Evolutionary conservation across 2,888 invertebrate species (phyloP).

Genomic region (Pseudococcus jackbeardsleyi): DNA sequence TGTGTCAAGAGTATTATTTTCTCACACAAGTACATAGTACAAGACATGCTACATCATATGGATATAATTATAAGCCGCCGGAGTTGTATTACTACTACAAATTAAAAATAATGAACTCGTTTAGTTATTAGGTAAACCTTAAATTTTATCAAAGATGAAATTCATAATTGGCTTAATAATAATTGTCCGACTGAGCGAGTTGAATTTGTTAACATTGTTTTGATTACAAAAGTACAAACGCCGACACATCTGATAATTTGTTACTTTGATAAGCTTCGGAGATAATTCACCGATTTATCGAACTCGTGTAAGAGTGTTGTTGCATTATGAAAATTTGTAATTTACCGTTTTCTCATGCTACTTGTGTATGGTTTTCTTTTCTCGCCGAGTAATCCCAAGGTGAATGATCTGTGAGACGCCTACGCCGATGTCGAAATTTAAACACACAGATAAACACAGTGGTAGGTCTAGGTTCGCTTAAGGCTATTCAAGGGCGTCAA

Average conservation of each 20-base stretch:
- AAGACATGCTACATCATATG: not conserved
- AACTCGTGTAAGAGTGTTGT: not conserved
- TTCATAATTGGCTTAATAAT: slow-evolving; percentile 29
- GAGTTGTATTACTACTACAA: not conserved
- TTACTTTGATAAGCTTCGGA: not conserved
- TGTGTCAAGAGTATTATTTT: slow-evolving; percentile 22
- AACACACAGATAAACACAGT: slow-evolving; percentile 5
- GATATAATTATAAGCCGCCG: not conserved
- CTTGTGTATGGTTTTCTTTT: not conserved
- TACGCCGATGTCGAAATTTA: slow-evolving; percentile 18
- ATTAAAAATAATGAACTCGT: slow-evolving; percentile 38
- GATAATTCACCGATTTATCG: slow-evolving; percentile 6
- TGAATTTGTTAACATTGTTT: slow-evolving; percentile 18
- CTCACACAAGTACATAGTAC: slow-evolving; percentile 3
- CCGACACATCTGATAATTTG: slow-evolving; percentile 48
- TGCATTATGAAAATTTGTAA: slow-evolving; percentile 18
- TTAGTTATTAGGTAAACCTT: slow-evolving; percentile 29
- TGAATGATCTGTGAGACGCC: slow-evolving; percentile 30
- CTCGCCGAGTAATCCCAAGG: slow-evolving; percentile 1
- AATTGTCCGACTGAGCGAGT: not conserved
- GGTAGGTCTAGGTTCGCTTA: slow-evolving; percentile 19
- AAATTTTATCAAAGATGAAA: slow-evolving; percentile 10
- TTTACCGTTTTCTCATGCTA: slow-evolving; percentile 19
- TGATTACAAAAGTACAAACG: not conserved
- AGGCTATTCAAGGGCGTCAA: slow-evolving; percentile 37